Base-by-base conservation (phyloP, 2,113 vertebrate genomes). In the Lasiurus borealis region DNA sequence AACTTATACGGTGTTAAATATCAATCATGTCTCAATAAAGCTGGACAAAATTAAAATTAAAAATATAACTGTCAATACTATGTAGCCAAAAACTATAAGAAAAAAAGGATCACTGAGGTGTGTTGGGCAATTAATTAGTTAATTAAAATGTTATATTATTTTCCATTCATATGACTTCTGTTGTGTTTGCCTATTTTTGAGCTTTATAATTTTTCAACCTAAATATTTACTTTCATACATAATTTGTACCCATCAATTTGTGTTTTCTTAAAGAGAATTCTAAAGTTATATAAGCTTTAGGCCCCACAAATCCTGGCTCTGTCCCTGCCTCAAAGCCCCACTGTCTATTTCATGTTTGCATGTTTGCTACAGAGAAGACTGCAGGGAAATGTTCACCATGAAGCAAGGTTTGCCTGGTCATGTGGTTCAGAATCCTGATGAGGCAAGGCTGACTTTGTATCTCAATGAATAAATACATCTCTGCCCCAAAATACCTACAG, bases 141-240 rank as follows among this genome's bases (percentile, higher is more conserved):
- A 84, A 92, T 57, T 75, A 73, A 95, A 93, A 87, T 46, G 4
- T 27, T n/a, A 34, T 46, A 78, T 46, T 31, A 27, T 84, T 87
- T 66, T 89, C 78, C 44, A 71, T 84, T 90, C 11, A 31, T 59
- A 4, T 31, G 9, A 5, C 16, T 94, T 73, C 36, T 72, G n/a
- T 40, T 84, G 1, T 31, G 71, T 50, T 57, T 89, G 12, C 23
- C n/a, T 3, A 23, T 88, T 94, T 68, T 57, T 85, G 82, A 77
- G 12, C 48, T 83, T 75, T 80, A 14, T 44, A 57, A 81, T 90
- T 69, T 72, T 77, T 64, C n/a, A 75, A 80, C 29, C 6, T 88
- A 52, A 34, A 86, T 78, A 64, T 73, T 82, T 68, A 46, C 29
- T 62, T 93, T 77, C 48, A 25, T 59, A 19, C n/a, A 93, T 59